These are phyloP conservation scores for Parauchenoglanis punctatus DNA, from an alignment of 2,797 vertebrate species.

Conservation along the genomic window DNA sequence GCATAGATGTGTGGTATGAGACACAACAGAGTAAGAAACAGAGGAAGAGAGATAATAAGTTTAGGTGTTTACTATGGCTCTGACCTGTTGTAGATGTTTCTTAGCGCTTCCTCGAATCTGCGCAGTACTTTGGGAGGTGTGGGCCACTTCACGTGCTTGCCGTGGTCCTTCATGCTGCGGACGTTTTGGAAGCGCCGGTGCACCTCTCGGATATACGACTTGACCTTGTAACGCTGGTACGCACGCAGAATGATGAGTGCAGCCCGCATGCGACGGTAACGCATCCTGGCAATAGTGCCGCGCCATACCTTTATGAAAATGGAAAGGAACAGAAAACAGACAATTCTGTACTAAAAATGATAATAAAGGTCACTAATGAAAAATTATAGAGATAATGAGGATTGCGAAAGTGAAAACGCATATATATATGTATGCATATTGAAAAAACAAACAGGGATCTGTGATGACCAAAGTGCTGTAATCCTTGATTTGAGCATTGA, in stretches of 20 bases:
- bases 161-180: constrained; percentile 82
- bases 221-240: constrained; percentile 92
- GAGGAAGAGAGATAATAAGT: not conserved
- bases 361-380: not conserved
- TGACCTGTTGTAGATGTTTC: constrained; percentile 88
- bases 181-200: constrained; percentile 83
- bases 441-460: constrained; percentile 25
- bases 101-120: constrained; percentile 85
- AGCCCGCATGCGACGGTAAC: constrained; percentile 86
- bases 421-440: not conserved
- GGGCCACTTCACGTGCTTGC: constrained; percentile 88
- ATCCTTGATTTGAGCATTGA: constrained; percentile 64
- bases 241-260: constrained; percentile 82
- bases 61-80: not conserved
- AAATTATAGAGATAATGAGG: not conserved
- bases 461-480: constrained; percentile 60
- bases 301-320: constrained; percentile 85
- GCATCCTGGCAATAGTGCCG: constrained; percentile 87
- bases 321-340: not conserved
- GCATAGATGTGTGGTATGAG: too few species aligned
- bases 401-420: not conserved
- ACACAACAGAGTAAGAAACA: too few species aligned
- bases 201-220: constrained; percentile 87
- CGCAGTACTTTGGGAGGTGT: constrained; percentile 88
- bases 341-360: not conserved